phyloP scores from a whole-genome alignment of 2,888 invertebrate genomes.

The Tricholauxania praeusta region DNA sequence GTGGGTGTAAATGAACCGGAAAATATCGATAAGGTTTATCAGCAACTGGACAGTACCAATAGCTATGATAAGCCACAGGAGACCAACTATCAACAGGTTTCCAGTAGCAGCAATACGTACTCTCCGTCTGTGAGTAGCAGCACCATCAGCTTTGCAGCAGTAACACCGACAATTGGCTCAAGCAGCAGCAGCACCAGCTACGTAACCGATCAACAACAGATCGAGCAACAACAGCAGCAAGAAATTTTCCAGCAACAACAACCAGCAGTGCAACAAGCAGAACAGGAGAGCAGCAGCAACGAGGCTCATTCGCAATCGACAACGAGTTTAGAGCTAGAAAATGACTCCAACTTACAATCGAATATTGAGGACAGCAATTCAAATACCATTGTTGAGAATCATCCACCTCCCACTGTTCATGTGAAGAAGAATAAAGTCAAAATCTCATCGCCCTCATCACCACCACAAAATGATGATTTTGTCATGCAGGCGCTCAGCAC shows the following conservation, averaged over 20 bases:
- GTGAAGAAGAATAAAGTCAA: conserved; percentile 61
- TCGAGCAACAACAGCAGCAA: conserved; percentile 15
- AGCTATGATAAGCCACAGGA: conserved; percentile 37
- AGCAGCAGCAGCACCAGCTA: conserved; percentile 32
- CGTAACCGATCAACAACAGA: not conserved
- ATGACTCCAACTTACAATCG: conserved; percentile 51
- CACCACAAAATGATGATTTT: conserved; percentile 60
- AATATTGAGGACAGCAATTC: conserved; percentile 46
- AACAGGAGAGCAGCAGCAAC: conserved; percentile 15
- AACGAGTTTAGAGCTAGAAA: conserved; percentile 53
- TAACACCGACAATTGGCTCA: not conserved
- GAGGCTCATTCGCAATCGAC: conserved; percentile 46
- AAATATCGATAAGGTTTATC: conserved; percentile 58
- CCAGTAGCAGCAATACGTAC: conserved; percentile 21
- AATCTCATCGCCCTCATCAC: conserved; percentile 61
- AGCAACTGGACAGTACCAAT: conserved; percentile 53
- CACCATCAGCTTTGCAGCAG: conserved; percentile 12
- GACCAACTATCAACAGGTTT: conserved; percentile 29
- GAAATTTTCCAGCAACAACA: conserved; percentile 6
- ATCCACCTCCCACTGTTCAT: conserved; percentile 50
- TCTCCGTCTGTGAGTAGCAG: conserved; percentile 10
- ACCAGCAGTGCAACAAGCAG: conserved; percentile 5
- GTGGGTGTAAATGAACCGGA: conserved; percentile 46
- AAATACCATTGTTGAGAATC: conserved; percentile 37
- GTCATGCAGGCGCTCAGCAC: conserved; percentile 62